phyloP scores from a whole-genome alignment of 2,113 vertebrate species.

The Pomatostomus ruficeps region DNA sequence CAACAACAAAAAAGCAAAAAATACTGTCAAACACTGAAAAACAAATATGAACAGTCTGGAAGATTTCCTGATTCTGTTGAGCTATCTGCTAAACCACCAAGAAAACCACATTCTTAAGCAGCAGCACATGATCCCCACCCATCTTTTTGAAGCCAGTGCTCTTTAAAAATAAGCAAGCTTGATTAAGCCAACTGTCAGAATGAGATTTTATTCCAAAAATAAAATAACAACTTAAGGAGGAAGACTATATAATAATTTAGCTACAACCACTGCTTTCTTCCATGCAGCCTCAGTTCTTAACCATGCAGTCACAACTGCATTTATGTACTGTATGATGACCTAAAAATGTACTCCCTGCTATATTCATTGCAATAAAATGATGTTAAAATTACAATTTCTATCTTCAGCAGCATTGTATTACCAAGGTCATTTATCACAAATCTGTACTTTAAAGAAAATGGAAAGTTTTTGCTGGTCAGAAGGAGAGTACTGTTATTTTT shows the following conservation, averaged over 20 bases:
- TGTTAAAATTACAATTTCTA: background rate
- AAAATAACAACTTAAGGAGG: background rate
- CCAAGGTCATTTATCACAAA: background rate
- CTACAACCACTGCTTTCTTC: background rate
- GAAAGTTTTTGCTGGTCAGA: background rate
- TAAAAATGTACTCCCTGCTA: background rate
- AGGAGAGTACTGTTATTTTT: background rate
- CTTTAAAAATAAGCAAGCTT: background rate
- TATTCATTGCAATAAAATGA: background rate
- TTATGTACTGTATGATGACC: background rate
- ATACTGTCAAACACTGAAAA: background rate
- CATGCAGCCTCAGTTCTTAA: background rate
- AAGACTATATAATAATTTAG: background rate
- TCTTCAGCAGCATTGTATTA: background rate
- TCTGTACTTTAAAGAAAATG: background rate
- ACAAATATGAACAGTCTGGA: background rate
- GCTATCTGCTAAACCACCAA: conserved; percentile 5
- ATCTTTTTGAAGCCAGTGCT: background rate
- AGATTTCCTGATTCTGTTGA: conserved; percentile 17
- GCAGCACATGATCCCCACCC: background rate
- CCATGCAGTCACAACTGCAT: background rate
- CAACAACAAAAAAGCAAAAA: background rate
- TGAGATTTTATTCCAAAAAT: background rate
- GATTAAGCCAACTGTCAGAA: background rate
- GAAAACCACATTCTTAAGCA: conserved; percentile 12